Conservation (phyloP, 1,140 invertebrate species). For the Tetraneura akinire region DNA sequence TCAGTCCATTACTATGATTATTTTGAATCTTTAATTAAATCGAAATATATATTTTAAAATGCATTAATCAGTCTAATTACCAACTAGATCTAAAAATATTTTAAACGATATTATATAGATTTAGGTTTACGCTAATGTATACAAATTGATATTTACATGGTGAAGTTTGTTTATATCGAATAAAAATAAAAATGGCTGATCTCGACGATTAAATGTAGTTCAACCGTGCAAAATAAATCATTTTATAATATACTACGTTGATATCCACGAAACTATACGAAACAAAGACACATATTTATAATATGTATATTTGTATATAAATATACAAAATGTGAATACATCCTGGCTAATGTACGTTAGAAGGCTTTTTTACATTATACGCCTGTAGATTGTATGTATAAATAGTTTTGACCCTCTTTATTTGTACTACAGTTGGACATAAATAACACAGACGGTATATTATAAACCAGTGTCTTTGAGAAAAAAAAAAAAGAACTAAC, state of each 20-base stretch:
- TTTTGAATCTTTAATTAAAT: too few species aligned
- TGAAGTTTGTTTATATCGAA: background rate
- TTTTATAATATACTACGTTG: too few species aligned
- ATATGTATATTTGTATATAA: too few species aligned
- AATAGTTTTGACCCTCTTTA: conserved; percentile 49
- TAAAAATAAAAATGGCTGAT: background rate
- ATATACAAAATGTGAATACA: conserved; percentile 27
- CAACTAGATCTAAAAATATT: too few species aligned
- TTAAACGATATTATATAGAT: background rate
- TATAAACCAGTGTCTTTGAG: conserved; percentile 24
- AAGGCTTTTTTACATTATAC: conserved; percentile 20
- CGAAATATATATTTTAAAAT: too few species aligned
- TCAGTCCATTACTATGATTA: too few species aligned
- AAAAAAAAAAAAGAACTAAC: too few species aligned
- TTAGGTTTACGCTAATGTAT: background rate
- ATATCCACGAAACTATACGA: background rate
- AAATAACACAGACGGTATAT: conserved; percentile 41
- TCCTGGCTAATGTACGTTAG: conserved; percentile 41
- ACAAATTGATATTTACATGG: background rate
- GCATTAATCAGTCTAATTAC: too few species aligned
- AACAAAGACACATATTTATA: conserved; percentile 29
- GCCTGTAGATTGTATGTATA: conserved; percentile 24
- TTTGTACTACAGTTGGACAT: conserved; percentile 10
- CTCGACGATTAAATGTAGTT: conserved; percentile 1
- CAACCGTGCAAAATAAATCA: conserved; percentile 14